Conservation (phyloP, 2,888 invertebrate genomes). For the Drosophila crucigera region DNA sequence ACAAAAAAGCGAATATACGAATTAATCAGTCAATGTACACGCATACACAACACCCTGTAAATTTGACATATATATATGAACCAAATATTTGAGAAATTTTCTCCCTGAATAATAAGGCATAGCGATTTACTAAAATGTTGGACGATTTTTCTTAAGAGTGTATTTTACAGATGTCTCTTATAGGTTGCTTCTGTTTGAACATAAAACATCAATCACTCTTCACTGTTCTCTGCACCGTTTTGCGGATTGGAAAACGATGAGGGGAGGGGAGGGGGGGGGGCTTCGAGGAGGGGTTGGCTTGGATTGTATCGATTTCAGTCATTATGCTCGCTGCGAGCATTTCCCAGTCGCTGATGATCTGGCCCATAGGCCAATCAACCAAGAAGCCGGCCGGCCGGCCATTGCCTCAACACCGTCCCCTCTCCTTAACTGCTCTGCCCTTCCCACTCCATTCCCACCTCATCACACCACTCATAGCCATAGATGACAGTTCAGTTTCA, state of each 20-base stretch:
- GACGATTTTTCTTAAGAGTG: neutral
- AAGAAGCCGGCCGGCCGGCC: slow-evolving; percentile 21
- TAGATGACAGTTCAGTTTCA: slow-evolving; percentile 58
- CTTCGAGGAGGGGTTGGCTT: neutral
- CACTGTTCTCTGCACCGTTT: neutral
- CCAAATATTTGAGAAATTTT: neutral
- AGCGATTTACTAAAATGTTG: neutral
- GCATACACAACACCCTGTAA: neutral
- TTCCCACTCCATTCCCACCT: neutral
- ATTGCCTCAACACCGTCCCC: slow-evolving; percentile 22
- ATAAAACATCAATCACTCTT: slow-evolving; percentile 9
- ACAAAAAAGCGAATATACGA: neutral
- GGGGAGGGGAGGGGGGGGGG: neutral
- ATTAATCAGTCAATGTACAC: neutral
- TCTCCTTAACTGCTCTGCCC: neutral
- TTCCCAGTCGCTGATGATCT: slow-evolving; percentile 47
- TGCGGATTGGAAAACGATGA: neutral
- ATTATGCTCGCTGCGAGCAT: slow-evolving; percentile 13
- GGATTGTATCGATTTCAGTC: slow-evolving; percentile 32
- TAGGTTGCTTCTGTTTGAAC: neutral
- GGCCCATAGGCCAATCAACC: slow-evolving; percentile 41
- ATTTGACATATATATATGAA: neutral
- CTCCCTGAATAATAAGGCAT: neutral
- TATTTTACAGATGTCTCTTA: neutral
- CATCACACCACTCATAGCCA: neutral